Evolutionary conservation across 2,888 invertebrate genomes (phyloP).

Genomic region (Mythimna loreyi): DNA sequence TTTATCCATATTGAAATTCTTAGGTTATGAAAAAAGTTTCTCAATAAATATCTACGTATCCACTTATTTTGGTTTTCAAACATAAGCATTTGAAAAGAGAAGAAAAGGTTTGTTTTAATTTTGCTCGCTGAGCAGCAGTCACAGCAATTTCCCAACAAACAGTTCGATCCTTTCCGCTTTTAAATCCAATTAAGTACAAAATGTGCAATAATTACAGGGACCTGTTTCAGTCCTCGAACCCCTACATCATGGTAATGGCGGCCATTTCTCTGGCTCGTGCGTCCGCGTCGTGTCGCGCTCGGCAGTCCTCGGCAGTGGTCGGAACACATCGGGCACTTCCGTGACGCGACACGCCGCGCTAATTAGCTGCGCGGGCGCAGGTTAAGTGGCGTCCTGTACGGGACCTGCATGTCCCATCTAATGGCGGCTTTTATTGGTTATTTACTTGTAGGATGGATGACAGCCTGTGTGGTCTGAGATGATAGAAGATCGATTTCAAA

Average conservation of each 20-base stretch:
- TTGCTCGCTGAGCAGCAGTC: neutral
- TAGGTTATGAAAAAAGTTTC: too few species aligned
- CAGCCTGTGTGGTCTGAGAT: conserved; percentile 32
- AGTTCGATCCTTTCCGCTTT: neutral
- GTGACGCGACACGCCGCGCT: conserved; percentile 51
- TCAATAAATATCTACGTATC: too few species aligned
- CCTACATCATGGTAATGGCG: conserved; percentile 36
- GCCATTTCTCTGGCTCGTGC: conserved; percentile 37
- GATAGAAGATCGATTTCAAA: neutral
- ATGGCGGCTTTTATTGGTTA: conserved; percentile 56
- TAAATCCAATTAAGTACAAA: conserved; percentile 9
- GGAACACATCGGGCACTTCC: conserved; percentile 45
- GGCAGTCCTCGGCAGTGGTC: conserved; percentile 19
- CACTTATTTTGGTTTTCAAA: too few species aligned
- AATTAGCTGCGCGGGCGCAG: conserved; percentile 57
- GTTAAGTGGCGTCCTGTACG: conserved; percentile 61
- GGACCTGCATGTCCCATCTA: conserved; percentile 44
- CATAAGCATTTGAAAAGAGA: too few species aligned
- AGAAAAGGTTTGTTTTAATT: neutral
- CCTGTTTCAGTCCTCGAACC: conserved; percentile 15
- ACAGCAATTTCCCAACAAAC: neutral
- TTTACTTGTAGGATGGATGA: conserved; percentile 19
- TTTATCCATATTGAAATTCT: too few species aligned
- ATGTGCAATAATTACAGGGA: conserved; percentile 12
- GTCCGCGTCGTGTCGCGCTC: conserved; percentile 40